These are phyloP conservation scores for Myrmecobius fasciatus DNA, from an alignment of 2,113 vertebrate species.

Conservation along the genomic window DNA sequence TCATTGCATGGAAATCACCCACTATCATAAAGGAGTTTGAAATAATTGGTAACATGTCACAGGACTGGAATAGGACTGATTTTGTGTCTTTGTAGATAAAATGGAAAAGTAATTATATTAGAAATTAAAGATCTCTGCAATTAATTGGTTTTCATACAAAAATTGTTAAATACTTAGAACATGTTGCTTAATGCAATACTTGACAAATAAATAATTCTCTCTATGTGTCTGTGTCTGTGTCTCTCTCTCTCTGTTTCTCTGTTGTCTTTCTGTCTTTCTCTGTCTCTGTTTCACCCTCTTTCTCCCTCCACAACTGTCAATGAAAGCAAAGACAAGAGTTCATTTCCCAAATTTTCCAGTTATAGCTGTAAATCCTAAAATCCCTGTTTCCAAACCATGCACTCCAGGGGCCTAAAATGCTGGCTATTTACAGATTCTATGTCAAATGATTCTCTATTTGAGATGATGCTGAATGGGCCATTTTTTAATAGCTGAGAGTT, in stretches of 20 bases:
- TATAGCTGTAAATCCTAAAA: background rate
- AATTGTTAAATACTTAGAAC: background rate
- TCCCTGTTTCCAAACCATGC: background rate
- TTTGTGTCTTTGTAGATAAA: background rate
- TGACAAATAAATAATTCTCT: too few relatives aligned
- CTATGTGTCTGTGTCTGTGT: too few relatives aligned
- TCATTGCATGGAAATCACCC: background rate
- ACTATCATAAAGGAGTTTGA: background rate
- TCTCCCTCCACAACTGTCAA: background rate
- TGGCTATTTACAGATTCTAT: background rate
- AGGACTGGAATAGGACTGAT: conserved; percentile 6
- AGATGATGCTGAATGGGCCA: background rate
- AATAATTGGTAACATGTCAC: background rate
- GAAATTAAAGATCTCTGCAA: background rate
- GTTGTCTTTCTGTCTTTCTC: too few relatives aligned
- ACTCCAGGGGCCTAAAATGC: background rate
- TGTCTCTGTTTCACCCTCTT: background rate
- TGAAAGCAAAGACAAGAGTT: background rate
- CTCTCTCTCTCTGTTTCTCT: too few relatives aligned
- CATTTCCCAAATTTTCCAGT: background rate
- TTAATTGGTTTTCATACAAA: background rate
- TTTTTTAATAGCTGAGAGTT: conserved; percentile 37
- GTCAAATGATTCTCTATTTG: background rate
- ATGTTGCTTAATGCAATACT: background rate
- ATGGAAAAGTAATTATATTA: background rate